These are phyloP conservation scores for Antheraea mylitta DNA, from an alignment of 1,140 invertebrate species.

Conservation along the genomic window DNA sequence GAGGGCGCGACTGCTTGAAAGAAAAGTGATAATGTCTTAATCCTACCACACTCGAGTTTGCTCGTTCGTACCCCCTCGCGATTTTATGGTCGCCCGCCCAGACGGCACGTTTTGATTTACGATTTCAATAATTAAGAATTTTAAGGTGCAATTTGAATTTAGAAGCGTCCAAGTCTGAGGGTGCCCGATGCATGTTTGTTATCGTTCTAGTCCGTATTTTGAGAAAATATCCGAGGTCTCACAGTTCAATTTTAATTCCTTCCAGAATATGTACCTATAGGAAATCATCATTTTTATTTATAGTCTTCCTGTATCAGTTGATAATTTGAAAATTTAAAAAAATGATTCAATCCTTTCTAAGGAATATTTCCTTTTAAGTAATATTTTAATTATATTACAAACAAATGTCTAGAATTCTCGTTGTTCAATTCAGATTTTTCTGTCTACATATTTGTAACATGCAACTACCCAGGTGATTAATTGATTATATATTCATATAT, in stretches of 20 bases:
- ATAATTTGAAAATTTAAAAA: too few relatives aligned
- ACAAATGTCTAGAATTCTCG: too few relatives aligned
- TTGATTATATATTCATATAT: too few relatives aligned
- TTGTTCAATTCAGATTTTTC: too few relatives aligned
- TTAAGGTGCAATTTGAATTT: constrained; percentile 78
- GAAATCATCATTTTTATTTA: too few relatives aligned
- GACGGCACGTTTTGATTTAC: constrained; percentile 77
- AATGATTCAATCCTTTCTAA: too few relatives aligned
- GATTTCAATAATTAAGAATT: constrained; percentile 79
- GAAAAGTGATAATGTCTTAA: constrained; percentile 81
- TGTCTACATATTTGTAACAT: too few relatives aligned
- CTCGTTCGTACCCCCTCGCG: constrained; percentile 41
- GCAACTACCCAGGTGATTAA: too few relatives aligned
- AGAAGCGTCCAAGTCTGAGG: constrained; percentile 53
- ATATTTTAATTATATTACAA: too few relatives aligned
- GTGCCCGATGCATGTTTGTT: constrained; percentile 70
- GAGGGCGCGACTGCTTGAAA: constrained; percentile 70
- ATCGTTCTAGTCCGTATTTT: constrained; percentile 56
- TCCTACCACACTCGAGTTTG: constrained; percentile 72
- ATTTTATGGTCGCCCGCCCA: constrained; percentile 74
- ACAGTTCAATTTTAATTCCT: constrained; percentile 52
- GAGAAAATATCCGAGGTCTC: constrained; percentile 63
- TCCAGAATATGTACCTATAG: neutral
- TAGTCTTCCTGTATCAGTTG: too few relatives aligned
- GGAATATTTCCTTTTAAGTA: too few relatives aligned